Evolutionary conservation across 2,113 vertebrate species (phyloP).

Genomic region (Sapajus apella): DNA sequence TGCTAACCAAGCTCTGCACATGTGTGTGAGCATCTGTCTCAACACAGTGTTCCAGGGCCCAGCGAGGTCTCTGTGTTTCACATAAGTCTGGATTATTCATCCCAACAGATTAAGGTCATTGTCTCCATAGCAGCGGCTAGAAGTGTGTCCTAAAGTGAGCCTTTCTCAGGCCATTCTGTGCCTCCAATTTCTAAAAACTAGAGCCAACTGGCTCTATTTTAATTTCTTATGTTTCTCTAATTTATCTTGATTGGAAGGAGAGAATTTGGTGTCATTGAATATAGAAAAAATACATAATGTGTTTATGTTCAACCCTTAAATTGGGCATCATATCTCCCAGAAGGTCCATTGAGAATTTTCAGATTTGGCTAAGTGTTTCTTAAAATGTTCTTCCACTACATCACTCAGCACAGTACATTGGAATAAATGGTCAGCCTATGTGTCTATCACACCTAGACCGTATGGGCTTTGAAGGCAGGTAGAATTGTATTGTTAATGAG

Average conservation of each 20-base stretch:
- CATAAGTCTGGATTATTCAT: not conserved
- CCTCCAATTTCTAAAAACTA: not conserved
- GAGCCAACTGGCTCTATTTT: not conserved
- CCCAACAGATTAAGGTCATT: not conserved
- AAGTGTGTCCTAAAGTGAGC: not conserved
- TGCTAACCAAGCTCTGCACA: not conserved
- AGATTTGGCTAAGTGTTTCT: not conserved
- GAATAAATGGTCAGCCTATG: rapidly evolving
- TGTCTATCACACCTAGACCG: not conserved
- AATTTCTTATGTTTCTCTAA: not conserved
- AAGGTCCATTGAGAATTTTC: not conserved
- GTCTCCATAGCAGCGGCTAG: not conserved
- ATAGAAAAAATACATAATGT: not conserved
- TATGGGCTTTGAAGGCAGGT: not conserved
- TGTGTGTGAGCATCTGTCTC: not conserved
- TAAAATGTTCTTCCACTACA: not conserved
- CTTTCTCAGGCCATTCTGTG: not conserved
- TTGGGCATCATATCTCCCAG: not conserved
- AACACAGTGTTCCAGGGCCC: not conserved
- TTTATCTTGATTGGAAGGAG: not conserved
- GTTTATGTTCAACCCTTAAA: not conserved
- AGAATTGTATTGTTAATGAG: not conserved
- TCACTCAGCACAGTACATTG: not conserved
- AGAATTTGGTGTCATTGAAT: not conserved
- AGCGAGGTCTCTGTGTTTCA: not conserved